Evolutionary conservation across 2,888 invertebrate genomes (phyloP).

Genomic region (Petrolisthes cinctipes): DNA sequence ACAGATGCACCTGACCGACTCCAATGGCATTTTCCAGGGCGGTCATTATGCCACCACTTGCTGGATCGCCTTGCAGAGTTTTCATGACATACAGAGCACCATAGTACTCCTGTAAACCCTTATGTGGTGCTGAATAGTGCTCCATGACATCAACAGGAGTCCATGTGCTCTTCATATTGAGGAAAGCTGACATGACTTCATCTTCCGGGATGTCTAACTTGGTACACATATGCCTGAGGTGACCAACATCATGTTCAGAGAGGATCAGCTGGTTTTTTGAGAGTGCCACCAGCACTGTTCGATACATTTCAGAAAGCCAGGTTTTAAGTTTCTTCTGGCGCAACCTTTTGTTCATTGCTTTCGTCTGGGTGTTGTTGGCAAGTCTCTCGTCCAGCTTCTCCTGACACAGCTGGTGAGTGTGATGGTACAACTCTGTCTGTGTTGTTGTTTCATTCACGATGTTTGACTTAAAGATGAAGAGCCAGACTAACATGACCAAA

Average conservation of each 20-base stretch:
- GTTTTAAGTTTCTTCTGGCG: background rate
- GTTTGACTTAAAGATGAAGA: background rate
- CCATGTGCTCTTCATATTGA: conserved; percentile 13
- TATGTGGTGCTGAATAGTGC: conserved; percentile 21
- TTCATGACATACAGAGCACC: background rate
- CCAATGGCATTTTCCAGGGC: background rate
- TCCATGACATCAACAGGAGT: conserved; percentile 3
- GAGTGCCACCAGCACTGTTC: background rate
- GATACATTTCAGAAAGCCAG: conserved; percentile 1
- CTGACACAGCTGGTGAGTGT: conserved; percentile 13
- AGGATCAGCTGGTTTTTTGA: conserved; percentile 2
- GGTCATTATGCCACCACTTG: background rate
- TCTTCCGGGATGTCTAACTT: background rate
- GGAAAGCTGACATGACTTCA: conserved; percentile 23
- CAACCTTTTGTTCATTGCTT: background rate
- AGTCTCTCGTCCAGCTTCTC: conserved; percentile 11
- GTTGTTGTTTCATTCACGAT: background rate
- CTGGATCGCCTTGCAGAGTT: background rate
- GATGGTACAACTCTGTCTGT: conserved; percentile 19
- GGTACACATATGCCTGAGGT: background rate
- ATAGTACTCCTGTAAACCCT: conserved; percentile 28
- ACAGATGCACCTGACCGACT: background rate
- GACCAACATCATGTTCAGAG: background rate
- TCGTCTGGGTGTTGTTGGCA: background rate
- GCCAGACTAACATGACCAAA: background rate